Evolutionary conservation across 1,140 invertebrate genomes (phyloP), one percentile per base, ranked within the genome.

Genomic region (Drosophila parabipectinata): DNA sequence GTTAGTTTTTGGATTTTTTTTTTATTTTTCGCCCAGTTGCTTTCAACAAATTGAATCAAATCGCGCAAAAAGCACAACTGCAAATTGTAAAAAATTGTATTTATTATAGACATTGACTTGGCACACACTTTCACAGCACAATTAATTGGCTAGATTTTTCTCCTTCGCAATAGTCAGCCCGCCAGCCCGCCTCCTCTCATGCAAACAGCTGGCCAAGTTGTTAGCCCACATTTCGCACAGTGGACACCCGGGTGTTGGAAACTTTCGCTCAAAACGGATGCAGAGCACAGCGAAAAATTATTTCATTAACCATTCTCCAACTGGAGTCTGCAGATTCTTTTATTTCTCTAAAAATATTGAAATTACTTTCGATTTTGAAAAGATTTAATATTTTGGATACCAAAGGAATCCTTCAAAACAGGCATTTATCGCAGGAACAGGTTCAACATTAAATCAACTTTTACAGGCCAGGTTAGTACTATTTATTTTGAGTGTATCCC

Each of bases 241-340:
- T 61, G 63, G 53, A 57, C 68, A 41, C 15, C 50, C 24, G 52
- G 53, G 44, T 41, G 64, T 74, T 73, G 80, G 79, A 83, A 83
- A 87, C 82, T 87, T 87, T 87, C 82, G 82, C 82, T 82, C 64
- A 76, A 82, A 85, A 87, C 82, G 82, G 82, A 87, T 88, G 82
- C 82, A 82, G 71, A 21, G 44, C 44, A 47, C 44, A 6, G 15
- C 18, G 9, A 47, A 47, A 47, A 21, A 47, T 47, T 47, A 10
- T 10, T 28, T 28, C 1, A 6, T 28, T 28, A 28, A 28, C 6
- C 3, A 44, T 41, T 41, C 14, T 41, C 3, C 3, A 8, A 37
- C 34, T 37, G 4, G 3, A 26, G 26, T 18, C 26, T 26, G 26
- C 4, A 26, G 26, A 4, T 26, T 26, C 26, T 26, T 26, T 3